Conservation (phyloP, 2,888 invertebrate species). For the Muschampia plurimacula region DNA sequence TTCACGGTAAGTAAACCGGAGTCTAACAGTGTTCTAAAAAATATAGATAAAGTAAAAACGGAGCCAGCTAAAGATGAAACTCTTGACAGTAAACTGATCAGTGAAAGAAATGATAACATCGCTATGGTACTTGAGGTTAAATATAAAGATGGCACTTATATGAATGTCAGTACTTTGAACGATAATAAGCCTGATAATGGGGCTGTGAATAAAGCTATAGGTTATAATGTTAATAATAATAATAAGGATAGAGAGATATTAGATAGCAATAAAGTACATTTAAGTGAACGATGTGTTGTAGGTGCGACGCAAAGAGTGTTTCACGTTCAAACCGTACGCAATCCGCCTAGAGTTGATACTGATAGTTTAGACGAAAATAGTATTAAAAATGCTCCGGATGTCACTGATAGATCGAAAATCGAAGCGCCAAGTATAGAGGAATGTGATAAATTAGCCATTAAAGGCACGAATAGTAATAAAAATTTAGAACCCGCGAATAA, state of each 20-base stretch:
- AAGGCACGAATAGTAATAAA: neutral
- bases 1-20: slow-evolving; percentile 26
- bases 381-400: neutral
- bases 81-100: neutral
- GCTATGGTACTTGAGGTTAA: neutral
- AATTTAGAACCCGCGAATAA: slow-evolving; percentile 7
- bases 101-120: slow-evolving; percentile 1
- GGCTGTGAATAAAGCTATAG: neutral
- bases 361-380: slow-evolving; percentile 19
- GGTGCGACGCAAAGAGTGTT: neutral
- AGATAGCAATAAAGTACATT: slow-evolving; percentile 10
- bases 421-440: slow-evolving; percentile 35
- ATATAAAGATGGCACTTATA: neutral
- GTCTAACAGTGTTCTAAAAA: neutral
- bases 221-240: slow-evolving; percentile 2
- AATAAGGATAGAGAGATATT: neutral
- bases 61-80: neutral
- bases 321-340: slow-evolving; percentile 18
- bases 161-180: neutral
- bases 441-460: neutral
- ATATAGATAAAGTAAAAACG: neutral
- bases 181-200: slow-evolving; percentile 4
- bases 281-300: slow-evolving; percentile 2
- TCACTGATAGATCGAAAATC: slow-evolving; percentile 3
- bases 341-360: slow-evolving; percentile 34